These are phyloP conservation scores for Hymenochirus boettgeri DNA, from an alignment of 2,113 vertebrate genomes.

Conservation along the genomic window DNA sequence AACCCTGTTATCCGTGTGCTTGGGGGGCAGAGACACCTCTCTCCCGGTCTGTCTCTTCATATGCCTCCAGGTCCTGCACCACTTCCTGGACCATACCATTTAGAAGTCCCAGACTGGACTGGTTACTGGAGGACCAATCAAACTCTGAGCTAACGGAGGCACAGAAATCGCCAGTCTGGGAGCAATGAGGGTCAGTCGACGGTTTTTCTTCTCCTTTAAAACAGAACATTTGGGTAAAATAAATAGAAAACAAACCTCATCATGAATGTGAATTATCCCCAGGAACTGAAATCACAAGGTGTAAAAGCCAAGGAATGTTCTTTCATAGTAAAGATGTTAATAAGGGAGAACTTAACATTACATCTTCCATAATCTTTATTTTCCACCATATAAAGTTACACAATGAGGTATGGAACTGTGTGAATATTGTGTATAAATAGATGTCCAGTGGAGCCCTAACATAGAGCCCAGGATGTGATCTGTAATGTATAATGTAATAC, in stretches of 20 bases:
- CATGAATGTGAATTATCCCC: too few relatives aligned
- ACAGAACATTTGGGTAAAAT: neutral
- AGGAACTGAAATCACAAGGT: too few relatives aligned
- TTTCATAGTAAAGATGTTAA: too few relatives aligned
- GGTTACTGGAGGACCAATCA: constrained; percentile 52
- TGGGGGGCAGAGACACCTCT: constrained; percentile 46
- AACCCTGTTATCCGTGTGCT: constrained; percentile 75
- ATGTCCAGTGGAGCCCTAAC: too few relatives aligned
- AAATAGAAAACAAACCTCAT: neutral
- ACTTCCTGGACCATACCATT: constrained; percentile 76
- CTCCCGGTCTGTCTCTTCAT: constrained; percentile 65
- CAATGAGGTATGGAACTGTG: too few relatives aligned
- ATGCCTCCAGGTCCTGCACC: constrained; percentile 71
- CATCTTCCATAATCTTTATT: too few relatives aligned
- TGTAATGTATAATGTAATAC: too few relatives aligned
- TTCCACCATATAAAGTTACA: too few relatives aligned
- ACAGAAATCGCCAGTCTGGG: constrained; percentile 41
- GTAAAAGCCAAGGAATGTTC: too few relatives aligned
- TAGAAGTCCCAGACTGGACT: constrained; percentile 71
- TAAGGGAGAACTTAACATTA: too few relatives aligned
- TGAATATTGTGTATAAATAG: too few relatives aligned
- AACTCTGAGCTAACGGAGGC: constrained; percentile 53
- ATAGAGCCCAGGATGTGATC: too few relatives aligned
- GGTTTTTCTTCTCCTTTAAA: constrained; percentile 56
- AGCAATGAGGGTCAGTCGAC: constrained; percentile 29